Conservation (phyloP, 2,797 vertebrate genomes). For the Ptychobarbus kaznakovi region DNA sequence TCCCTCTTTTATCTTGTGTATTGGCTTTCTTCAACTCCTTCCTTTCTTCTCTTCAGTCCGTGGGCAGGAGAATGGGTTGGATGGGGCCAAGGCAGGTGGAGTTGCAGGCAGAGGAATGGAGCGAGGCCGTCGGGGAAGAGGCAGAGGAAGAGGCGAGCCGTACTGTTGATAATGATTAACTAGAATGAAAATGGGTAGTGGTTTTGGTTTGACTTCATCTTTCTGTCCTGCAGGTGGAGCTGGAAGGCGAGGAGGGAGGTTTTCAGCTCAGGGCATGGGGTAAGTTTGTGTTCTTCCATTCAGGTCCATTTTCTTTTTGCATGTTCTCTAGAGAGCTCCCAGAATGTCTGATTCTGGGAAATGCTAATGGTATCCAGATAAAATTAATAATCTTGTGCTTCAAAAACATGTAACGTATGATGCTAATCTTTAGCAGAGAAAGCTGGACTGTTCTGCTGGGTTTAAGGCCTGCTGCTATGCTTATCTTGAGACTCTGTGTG, state of each 20-base stretch:
- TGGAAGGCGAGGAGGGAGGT: slow-evolving; percentile 93
- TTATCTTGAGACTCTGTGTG: slow-evolving; percentile 31
- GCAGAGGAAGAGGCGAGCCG: slow-evolving; percentile 92
- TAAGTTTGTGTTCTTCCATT: slow-evolving; percentile 76
- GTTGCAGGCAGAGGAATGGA: slow-evolving; percentile 90
- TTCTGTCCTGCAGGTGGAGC: slow-evolving; percentile 76
- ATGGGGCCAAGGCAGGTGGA: slow-evolving; percentile 86
- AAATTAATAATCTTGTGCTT: neutral
- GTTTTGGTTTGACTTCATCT: slow-evolving; percentile 9
- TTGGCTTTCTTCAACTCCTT: neutral
- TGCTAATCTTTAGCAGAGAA: neutral
- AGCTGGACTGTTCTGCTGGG: slow-evolving; percentile 21
- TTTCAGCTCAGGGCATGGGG: slow-evolving; percentile 99
- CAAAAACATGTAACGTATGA: neutral
- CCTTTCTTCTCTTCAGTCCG: slow-evolving; percentile 80
- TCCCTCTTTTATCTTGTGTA: neutral
- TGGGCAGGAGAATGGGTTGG: slow-evolving; percentile 96
- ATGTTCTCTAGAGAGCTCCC: slow-evolving; percentile 71
- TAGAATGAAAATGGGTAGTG: slow-evolving; percentile 15
- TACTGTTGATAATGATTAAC: neutral
- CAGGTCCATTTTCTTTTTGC: slow-evolving; percentile 43
- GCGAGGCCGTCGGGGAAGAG: slow-evolving; percentile 91
- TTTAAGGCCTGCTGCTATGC: neutral
- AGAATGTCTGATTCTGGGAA: slow-evolving; percentile 10
- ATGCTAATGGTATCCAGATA: neutral